A percentile compares a stretch with the other conserved stretches of the same genome.
Conservation (phyloP, 1,140 invertebrate species). For the Achatina immaculata region DNA sequence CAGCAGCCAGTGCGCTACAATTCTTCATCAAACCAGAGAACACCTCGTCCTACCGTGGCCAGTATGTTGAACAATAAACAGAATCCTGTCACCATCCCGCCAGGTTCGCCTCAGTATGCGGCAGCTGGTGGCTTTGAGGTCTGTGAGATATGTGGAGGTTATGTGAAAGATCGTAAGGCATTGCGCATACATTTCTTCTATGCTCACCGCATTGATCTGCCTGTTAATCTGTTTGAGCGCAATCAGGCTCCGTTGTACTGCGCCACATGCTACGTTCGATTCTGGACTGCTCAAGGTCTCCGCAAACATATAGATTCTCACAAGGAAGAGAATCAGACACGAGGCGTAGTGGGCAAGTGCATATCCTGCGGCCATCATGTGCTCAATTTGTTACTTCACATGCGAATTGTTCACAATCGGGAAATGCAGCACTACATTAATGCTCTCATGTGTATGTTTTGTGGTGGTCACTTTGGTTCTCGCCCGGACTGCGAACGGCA, state of each 20-base stretch:
- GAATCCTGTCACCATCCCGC: conserved; percentile 25
- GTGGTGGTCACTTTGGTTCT: conserved; percentile 52
- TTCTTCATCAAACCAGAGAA: not conserved
- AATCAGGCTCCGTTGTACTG: conserved; percentile 60
- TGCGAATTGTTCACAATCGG: conserved; percentile 56
- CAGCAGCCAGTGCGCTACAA: conserved; percentile 18
- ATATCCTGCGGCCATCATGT: conserved; percentile 54
- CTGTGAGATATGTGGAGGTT: conserved; percentile 69
- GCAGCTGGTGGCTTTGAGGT: conserved; percentile 60
- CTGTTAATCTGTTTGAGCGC: conserved; percentile 58
- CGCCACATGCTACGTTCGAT: conserved; percentile 62
- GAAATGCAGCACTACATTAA: conserved; percentile 52
- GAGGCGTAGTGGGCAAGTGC: conserved; percentile 49
- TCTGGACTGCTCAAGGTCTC: conserved; percentile 69
- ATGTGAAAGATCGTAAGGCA: conserved; percentile 68
- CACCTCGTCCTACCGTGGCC: conserved; percentile 8
- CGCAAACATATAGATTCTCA: conserved; percentile 56
- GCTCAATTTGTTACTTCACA: conserved; percentile 56
- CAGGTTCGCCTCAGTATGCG: not conserved
- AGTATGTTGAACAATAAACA: conserved; percentile 29
- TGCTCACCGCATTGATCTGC: conserved; percentile 67
- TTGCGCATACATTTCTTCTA: conserved; percentile 68
- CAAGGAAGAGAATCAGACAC: conserved; percentile 37
- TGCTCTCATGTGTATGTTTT: conserved; percentile 62
- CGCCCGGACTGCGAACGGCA: conserved; percentile 58